Base-by-base conservation (phyloP, 2,797 vertebrate genomes). In the Limosa lapponica region DNA sequence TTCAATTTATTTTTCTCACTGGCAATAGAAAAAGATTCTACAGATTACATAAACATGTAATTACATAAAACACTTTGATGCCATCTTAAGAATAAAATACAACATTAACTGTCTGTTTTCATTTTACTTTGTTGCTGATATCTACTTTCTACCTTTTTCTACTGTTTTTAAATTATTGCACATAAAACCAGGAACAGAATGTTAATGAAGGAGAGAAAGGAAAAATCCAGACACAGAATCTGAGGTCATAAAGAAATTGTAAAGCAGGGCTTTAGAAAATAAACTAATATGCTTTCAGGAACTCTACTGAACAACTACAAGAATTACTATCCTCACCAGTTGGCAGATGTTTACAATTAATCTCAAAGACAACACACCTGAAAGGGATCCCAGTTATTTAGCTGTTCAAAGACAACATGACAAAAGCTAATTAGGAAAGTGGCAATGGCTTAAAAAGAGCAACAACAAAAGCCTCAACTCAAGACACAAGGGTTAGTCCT, bases 331-430 rank as follows among this genome's bases (percentile, higher is more conserved):
- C 71, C 61, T 66, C 67, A 79, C 16, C 41, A 80, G 34, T 3
- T 80, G 57, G 55, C 59, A 93, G 52, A 89, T 58, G 37, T 87
- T 95, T 61, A 65, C 54, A 90, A 90, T 81, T 74, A 58, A 90
- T 89, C 81, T 89, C 78, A 73, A 85, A 64, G 70, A 87, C 32
- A 79, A 70, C 65, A 44, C 70, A 83, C 51, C 49, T 92, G 70
- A 94, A 65, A 87, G 86, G 81, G 46, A 69, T 61, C 57, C 78
- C 88, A 67, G 72, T 78, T 86, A 87, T 65, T 90, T 24, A 62
- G 77, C 83, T 93, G 62, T 82, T 94, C 46, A 55, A 92, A 94
- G 81, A 73, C 73, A 71, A 88, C 30, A 23, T 15, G 18, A 87
- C 67, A 77, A 77, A 70, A 93, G 48, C 78, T 91, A 77, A 89